phyloP scores from a whole-genome alignment of 2,113 vertebrate genomes.

The Empidonax traillii region DNA sequence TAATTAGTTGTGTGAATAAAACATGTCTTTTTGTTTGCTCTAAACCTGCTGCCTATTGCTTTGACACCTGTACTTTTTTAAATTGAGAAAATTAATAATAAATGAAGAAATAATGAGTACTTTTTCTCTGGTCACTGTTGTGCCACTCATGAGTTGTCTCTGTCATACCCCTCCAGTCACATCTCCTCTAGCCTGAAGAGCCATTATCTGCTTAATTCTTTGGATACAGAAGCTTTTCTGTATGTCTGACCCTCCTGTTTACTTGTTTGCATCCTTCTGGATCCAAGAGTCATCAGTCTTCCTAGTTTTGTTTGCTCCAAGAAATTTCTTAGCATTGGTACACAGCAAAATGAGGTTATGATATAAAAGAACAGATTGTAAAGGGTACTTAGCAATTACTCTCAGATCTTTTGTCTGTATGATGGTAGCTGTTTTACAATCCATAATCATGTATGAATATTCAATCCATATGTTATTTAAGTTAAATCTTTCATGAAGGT shows the following conservation, averaged over 20 bases:
- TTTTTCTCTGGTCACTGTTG: background rate
- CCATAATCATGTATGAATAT: background rate
- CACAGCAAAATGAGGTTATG: background rate
- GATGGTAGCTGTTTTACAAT: background rate
- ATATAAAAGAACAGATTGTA: background rate
- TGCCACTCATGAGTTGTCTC: background rate
- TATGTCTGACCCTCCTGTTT: background rate
- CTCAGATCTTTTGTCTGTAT: background rate
- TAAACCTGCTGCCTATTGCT: background rate
- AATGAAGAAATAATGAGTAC: background rate
- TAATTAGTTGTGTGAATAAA: background rate
- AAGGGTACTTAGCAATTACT: background rate
- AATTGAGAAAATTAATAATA: background rate
- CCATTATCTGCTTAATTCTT: background rate
- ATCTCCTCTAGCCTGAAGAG: background rate
- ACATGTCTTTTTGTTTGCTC: background rate
- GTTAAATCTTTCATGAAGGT: background rate
- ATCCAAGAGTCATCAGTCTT: background rate
- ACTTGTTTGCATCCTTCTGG: background rate
- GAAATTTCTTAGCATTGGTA: background rate
- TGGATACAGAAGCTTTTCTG: background rate
- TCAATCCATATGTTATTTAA: background rate
- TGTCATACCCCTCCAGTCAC: background rate
- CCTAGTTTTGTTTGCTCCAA: background rate
- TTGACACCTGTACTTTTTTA: background rate